These are phyloP conservation scores for Charaxes varanes DNA, from an alignment of 1,140 invertebrate genomes.

Conservation along the genomic window DNA sequence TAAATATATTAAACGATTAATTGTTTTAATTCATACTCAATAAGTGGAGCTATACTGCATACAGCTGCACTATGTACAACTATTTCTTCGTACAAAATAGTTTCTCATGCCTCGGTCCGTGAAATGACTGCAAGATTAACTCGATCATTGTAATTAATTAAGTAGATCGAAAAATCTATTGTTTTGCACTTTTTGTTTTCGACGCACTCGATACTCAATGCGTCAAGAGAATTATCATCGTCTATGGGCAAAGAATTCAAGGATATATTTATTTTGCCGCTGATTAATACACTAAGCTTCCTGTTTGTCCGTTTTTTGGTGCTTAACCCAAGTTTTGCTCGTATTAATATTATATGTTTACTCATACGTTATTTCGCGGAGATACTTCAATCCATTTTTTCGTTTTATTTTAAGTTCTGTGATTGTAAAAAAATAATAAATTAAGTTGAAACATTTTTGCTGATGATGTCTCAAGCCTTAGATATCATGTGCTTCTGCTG, in stretches of 20 bases:
- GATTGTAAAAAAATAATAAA: too few species aligned
- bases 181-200: slow-evolving; percentile 14
- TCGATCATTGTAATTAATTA: slow-evolving; percentile 12
- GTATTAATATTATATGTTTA: slow-evolving; percentile 21
- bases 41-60: slow-evolving; percentile 41
- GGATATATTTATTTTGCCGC: slow-evolving; percentile 27
- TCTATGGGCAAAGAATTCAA: slow-evolving; percentile 17
- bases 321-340: slow-evolving; percentile 36
- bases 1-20: slow-evolving; percentile 26
- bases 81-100: slow-evolving; percentile 35
- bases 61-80: slow-evolving; percentile 33
- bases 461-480: too few species aligned
- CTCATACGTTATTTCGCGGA: slow-evolving; percentile 19
- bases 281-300: slow-evolving; percentile 34
- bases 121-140: slow-evolving; percentile 18
- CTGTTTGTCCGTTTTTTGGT: slow-evolving; percentile 26
- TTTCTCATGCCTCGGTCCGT: slow-evolving; percentile 16
- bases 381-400: slow-evolving; percentile 20
- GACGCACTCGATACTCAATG: slow-evolving; percentile 29
- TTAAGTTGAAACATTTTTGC: too few species aligned
- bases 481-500: too few species aligned
- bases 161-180: slow-evolving; percentile 4
- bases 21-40: slow-evolving; percentile 32
- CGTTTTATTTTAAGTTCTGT: too few species aligned
- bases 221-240: slow-evolving; percentile 19